Percentiles rank a stretch among this genome's conserved stretches.
Conservation (phyloP, 2,888 invertebrate species). For the Caradrina clavipalpis region DNA sequence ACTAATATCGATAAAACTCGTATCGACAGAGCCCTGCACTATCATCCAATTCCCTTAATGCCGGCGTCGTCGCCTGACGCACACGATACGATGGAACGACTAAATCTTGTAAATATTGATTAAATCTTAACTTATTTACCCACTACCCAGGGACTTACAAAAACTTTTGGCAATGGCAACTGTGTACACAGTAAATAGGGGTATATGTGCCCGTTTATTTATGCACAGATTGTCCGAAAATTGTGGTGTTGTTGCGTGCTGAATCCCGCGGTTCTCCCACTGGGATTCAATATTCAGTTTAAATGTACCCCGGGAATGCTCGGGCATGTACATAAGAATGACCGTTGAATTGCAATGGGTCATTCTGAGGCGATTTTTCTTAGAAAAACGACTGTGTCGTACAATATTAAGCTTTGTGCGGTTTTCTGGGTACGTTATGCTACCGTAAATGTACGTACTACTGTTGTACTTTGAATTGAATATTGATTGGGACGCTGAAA, state of each 20-base stretch:
- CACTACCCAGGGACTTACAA: slow-evolving; percentile 30
- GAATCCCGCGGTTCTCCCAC: slow-evolving; percentile 46
- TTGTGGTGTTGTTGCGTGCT: slow-evolving; percentile 46
- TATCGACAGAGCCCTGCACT: slow-evolving; percentile 68
- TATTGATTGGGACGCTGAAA: slow-evolving; percentile 49
- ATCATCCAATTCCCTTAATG: slow-evolving; percentile 76
- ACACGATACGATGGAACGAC: slow-evolving; percentile 52
- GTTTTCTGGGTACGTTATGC: slow-evolving; percentile 25
- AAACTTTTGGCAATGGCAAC: slow-evolving; percentile 58
- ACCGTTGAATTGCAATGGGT: slow-evolving; percentile 56
- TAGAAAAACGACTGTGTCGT: slow-evolving; percentile 49
- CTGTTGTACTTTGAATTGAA: slow-evolving; percentile 10
- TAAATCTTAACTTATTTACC: slow-evolving; percentile 63
- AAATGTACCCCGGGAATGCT: slow-evolving; percentile 54
- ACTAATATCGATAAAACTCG: slow-evolving; percentile 54
- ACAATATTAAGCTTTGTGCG: slow-evolving; percentile 45
- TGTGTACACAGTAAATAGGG: background rate
- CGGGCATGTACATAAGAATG: slow-evolving; percentile 60
- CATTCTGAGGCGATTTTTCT: slow-evolving; percentile 51
- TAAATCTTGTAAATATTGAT: slow-evolving; percentile 69
- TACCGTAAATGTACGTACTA: background rate
- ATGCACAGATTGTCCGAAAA: slow-evolving; percentile 61
- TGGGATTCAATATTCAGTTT: slow-evolving; percentile 61
- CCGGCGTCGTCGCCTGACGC: slow-evolving; percentile 66
- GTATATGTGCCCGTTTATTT: slow-evolving; percentile 48